Base-by-base conservation (phyloP, 2,113 vertebrate species). In the Athene cunicularia region DNA sequence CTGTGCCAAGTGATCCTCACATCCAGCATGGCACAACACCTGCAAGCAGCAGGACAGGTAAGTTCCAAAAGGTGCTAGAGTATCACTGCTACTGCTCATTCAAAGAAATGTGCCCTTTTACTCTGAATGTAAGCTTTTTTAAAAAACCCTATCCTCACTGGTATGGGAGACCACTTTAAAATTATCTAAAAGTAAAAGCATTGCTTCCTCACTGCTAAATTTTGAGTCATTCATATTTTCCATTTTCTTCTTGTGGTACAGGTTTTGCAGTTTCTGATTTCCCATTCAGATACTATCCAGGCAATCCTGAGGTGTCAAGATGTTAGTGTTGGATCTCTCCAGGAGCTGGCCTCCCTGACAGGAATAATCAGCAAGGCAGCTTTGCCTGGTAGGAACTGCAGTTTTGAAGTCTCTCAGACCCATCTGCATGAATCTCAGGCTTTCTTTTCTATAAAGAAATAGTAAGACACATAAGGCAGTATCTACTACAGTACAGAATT, bases 281-380 rank as follows among this genome's bases (percentile, higher is more conserved):
- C 99, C 15, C 99, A 99, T 85, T 99, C 99, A 5, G 99, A 99
- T 95, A 99, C 99, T 60, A 99, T 99, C 77, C 99, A 99, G 94
- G 98, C 99, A 5, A 98, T 99, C 79, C 95, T 99, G 73, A 98
- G 99, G 85, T 99, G 99, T 97, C 99, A 99, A 92, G 99, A 99
- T 47, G 95, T 99, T 35, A 99, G 98, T 53, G 98, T 98, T 81
- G 99, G 99, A 35, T 98, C 99, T 17, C 91, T 99, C 76, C 99
- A 99, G 98, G 99, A 99, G 74, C 94, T 99, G 91, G 99, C 99
- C 33, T 95, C 98, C 84, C 98, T 99, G 30, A 99, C 99, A 3
- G 99, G 99, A 80, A 99, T 99, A 96, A 99, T 99, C 98, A 99
- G 99, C 98, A 99, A 99, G 97, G 99, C 99, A 2, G 99, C 99